Evolutionary conservation across 1,140 invertebrate genomes (phyloP).

Genomic region (Drosophila gunungcola): DNA sequence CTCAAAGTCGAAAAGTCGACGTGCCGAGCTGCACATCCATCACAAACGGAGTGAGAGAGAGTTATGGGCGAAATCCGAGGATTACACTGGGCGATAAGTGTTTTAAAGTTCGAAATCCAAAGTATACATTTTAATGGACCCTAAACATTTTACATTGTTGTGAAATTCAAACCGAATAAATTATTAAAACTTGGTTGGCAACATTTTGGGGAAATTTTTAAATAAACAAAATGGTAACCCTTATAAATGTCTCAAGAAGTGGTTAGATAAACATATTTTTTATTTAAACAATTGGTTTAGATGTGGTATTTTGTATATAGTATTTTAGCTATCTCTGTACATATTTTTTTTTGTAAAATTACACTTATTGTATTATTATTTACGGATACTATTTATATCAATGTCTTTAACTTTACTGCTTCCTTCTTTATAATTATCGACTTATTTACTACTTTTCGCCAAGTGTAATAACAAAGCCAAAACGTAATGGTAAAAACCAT

Average conservation of each 20-base stretch:
- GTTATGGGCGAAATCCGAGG: slow-evolving; percentile 38
- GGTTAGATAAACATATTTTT: too few relatives aligned
- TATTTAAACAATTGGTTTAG: too few relatives aligned
- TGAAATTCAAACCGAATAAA: slow-evolving; percentile 1
- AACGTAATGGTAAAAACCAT: slow-evolving; percentile 43
- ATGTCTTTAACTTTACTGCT: not conserved
- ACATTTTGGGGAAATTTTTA: too few relatives aligned
- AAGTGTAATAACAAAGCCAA: slow-evolving; percentile 32
- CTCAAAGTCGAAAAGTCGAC: slow-evolving; percentile 21
- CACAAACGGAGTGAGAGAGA: slow-evolving; percentile 26
- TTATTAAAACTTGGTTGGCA: not conserved
- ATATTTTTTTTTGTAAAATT: not conserved
- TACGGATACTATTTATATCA: too few relatives aligned
- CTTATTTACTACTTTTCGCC: not conserved
- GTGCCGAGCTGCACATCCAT: slow-evolving; percentile 31
- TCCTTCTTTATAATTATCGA: not conserved
- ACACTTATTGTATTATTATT: too few relatives aligned
- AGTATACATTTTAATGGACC: too few relatives aligned
- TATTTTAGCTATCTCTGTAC: not conserved
- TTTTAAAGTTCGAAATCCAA: not conserved
- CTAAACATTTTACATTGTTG: not conserved
- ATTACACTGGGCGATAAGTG: not conserved
- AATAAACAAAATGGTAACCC: too few relatives aligned
- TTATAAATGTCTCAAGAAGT: not conserved
- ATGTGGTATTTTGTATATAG: too few relatives aligned